phyloP scores from a whole-genome alignment of 2,888 invertebrate genomes.

The Trichogramma dendrolimi region DNA sequence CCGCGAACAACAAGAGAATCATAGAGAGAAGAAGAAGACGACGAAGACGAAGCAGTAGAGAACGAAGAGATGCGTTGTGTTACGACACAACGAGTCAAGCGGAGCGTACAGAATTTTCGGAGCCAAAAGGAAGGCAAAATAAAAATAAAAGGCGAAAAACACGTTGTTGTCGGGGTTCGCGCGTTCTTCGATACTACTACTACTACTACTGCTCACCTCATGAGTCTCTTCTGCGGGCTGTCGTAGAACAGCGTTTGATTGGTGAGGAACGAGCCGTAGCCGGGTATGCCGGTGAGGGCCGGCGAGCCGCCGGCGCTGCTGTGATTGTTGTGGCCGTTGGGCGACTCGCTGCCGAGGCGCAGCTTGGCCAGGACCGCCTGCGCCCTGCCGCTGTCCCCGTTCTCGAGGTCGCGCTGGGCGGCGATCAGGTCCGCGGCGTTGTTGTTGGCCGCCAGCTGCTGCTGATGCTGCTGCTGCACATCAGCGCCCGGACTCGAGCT shows the following conservation, averaged over 20 bases:
- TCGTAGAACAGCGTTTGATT: slow-evolving; percentile 46
- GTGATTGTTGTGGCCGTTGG: slow-evolving; percentile 12
- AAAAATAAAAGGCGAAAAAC: neutral
- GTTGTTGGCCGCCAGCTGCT: neutral
- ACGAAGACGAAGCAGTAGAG: neutral
- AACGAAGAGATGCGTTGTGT: neutral
- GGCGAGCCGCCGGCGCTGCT: slow-evolving; percentile 42
- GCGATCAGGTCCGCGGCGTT: slow-evolving; percentile 44
- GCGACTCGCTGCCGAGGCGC: slow-evolving; percentile 7
- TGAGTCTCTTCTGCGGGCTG: slow-evolving; percentile 47
- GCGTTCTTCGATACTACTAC: too few species aligned
- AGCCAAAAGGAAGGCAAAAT: neutral
- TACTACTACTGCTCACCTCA: slow-evolving; percentile 42
- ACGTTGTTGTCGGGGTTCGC: too few species aligned
- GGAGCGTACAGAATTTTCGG: neutral
- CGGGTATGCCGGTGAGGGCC: slow-evolving; percentile 42
- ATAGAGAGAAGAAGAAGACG: neutral
- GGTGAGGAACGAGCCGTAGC: slow-evolving; percentile 43
- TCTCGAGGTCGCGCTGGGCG: slow-evolving; percentile 56
- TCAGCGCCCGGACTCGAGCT: slow-evolving; percentile 22
- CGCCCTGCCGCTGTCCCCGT: slow-evolving; percentile 45
- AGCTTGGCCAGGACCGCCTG: slow-evolving; percentile 38
- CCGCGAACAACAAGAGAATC: slow-evolving; percentile 1
- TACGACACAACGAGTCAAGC: neutral
- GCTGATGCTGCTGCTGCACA: slow-evolving; percentile 33